These are phyloP conservation scores for Campaea margaritaria DNA, from an alignment of 2,888 invertebrate genomes.

Conservation along the genomic window DNA sequence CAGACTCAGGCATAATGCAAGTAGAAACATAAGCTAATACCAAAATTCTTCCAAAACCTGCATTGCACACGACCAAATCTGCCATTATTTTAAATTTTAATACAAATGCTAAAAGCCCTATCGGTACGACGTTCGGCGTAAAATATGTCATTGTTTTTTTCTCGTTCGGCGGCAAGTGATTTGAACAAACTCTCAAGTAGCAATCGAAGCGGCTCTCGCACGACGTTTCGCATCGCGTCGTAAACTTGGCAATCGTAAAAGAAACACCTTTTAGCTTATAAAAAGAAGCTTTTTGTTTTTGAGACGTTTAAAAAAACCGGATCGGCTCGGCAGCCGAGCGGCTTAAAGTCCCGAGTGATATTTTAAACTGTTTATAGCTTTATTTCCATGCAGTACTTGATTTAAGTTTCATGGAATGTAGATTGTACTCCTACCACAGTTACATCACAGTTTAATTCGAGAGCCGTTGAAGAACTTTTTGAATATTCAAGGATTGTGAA, in stretches of 20 bases:
- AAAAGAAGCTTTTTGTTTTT: conserved; percentile 53
- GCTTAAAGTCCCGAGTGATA: conserved; percentile 30
- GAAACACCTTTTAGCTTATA: conserved; percentile 73
- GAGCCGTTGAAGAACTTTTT: too few species aligned
- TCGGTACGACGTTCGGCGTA: conserved; percentile 41
- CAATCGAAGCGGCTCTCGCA: conserved; percentile 53
- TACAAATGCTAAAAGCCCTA: conserved; percentile 8
- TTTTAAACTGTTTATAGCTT: conserved; percentile 44
- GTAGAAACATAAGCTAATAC: too few species aligned
- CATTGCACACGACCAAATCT: not conserved
- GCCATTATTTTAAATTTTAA: conserved; percentile 2
- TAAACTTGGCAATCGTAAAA: conserved; percentile 75
- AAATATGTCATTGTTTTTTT: conserved; percentile 56
- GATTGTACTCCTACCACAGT: too few species aligned
- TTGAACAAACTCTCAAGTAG: conserved; percentile 79
- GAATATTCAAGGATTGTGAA: too few species aligned
- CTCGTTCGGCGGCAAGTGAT: conserved; percentile 62
- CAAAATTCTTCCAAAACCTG: not conserved
- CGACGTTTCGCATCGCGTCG: conserved; percentile 60
- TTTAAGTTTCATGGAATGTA: conserved; percentile 18
- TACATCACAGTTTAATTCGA: too few species aligned
- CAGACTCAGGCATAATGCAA: too few species aligned
- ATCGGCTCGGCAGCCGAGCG: conserved; percentile 47
- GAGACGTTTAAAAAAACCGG: conserved; percentile 51
- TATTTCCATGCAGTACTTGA: conserved; percentile 43